Evolutionary conservation across 2,797 vertebrate species (phyloP), one percentile per base, ranked within the genome.

Genomic region (Acipenser oxyrinchus): DNA sequence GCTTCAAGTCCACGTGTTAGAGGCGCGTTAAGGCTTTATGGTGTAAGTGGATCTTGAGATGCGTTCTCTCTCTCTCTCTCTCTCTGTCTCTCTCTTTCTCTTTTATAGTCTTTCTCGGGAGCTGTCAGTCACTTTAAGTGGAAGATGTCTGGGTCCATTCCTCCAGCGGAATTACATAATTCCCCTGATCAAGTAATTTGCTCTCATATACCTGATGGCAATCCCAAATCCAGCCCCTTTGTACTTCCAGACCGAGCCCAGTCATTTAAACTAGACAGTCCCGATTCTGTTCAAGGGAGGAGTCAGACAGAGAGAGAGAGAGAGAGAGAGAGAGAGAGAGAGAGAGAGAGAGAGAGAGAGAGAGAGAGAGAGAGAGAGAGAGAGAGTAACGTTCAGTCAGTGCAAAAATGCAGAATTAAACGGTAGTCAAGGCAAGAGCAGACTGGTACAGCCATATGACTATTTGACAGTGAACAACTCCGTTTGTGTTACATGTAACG

Each of bases 71-170:
- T 37, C 23, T 37, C 23, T 37, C 23, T 37, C 23, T 37, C 3
- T 37, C 37, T 37, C 37, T 37, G 0, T 37, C 37, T 37, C 37
- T 37, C 37, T 78, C 75, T 71, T 75, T 66, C 74, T 79, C 75
- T 87, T 93, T 92, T 93, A 94, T 90, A 85, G 70, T 77, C 78
- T 71, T 78, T 72, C 65, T 63, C 62, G 63, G 69, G 18, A 62
- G 74, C 86, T 87, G 92, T 90, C 92, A 89, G 77, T 91, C 92
- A 89, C 74, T 66, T 65, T 63, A 48, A 59, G 68, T 80, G 75
- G 82, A 71, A 81, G 77, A 73, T 68, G 74, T 79, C 76, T 75
- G 74, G 68, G 74, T 78, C 73, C 79, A 75, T 72, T 75, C 84
- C 80, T 81, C 81, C 75, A 75, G 79, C 76, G 74, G 60, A 67